Evolutionary conservation across 2,888 invertebrate species (phyloP).

Genomic region (Drosophila kanekoi): DNA sequence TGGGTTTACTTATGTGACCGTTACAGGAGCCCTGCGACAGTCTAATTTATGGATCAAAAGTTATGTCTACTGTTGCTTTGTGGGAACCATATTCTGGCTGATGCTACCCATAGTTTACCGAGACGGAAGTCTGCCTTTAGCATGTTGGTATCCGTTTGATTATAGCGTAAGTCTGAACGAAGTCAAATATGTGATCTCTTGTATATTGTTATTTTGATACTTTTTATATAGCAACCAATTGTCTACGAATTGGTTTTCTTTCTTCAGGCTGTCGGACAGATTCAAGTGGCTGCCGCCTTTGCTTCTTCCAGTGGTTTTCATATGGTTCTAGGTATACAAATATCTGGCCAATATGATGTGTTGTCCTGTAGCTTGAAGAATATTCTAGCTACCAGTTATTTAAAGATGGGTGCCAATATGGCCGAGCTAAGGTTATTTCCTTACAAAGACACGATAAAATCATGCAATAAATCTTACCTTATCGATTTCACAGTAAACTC

Average conservation of each 20-base stretch:
- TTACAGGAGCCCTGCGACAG: conserved; percentile 52
- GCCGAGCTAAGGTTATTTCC: conserved; percentile 53
- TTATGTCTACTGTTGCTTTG: conserved; percentile 64
- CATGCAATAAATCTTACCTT: neutral
- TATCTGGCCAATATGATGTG: conserved; percentile 82
- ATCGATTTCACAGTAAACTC: conserved; percentile 60
- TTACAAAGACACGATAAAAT: too few species aligned
- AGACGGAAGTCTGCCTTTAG: conserved; percentile 75
- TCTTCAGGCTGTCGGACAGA: conserved; percentile 82
- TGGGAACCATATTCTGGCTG: conserved; percentile 50
- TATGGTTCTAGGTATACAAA: conserved; percentile 74
- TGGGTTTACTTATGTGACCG: conserved; percentile 80
- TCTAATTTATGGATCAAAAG: conserved; percentile 63
- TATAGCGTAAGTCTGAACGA: conserved; percentile 56
- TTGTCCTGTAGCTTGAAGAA: conserved; percentile 82
- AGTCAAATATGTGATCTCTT: neutral
- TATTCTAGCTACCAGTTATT: conserved; percentile 72
- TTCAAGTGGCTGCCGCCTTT: conserved; percentile 80
- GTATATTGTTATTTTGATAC: too few species aligned
- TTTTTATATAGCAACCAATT: conserved; percentile 59
- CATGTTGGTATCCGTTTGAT: conserved; percentile 83
- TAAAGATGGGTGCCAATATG: conserved; percentile 54
- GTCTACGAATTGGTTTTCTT: conserved; percentile 74
- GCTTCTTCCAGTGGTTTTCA: conserved; percentile 80
- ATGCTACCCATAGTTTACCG: conserved; percentile 69